Conservation (phyloP, 2,888 invertebrate genomes). For the Dexiosoma caninum region DNA sequence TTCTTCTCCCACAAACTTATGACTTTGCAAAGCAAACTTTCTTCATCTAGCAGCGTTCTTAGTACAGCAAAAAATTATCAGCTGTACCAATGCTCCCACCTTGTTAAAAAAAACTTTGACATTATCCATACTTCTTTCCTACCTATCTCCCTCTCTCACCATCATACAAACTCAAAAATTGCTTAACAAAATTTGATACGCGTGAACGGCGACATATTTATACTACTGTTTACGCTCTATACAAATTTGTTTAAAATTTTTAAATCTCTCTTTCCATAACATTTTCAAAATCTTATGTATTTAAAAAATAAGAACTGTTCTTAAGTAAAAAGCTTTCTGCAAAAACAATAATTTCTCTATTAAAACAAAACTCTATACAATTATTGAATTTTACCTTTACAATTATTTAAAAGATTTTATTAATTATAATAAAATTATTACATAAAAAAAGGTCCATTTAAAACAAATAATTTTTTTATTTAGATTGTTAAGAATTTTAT, state of each 20-base stretch:
- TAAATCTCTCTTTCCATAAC: conserved; percentile 31
- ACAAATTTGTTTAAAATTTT: no score
- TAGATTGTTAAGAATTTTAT: conserved; percentile 71
- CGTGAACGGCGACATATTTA: no score
- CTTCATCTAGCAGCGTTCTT: no score
- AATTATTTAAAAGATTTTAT: conserved; percentile 63
- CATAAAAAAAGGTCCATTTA: conserved; percentile 68
- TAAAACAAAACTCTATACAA: conserved; percentile 61
- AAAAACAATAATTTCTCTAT: conserved; percentile 74
- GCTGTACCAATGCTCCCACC: no score
- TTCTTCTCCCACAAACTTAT: no score
- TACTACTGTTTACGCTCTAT: no score
- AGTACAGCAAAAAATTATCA: no score
- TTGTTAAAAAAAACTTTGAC: no score
- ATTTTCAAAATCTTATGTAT: conserved; percentile 58
- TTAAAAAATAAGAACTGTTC: conserved; percentile 34
- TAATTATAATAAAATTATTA: conserved; percentile 63
- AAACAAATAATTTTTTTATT: conserved; percentile 67
- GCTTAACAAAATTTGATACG: no score
- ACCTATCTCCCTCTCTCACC: background rate
- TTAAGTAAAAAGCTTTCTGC: conserved; percentile 62
- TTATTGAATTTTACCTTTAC: conserved; percentile 63
- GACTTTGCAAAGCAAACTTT: no score
- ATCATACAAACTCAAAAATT: no score
- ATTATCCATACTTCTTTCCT: no score